Evolutionary conservation across 2,888 invertebrate species (phyloP).

Genomic region (Agrotis ipsilon): DNA sequence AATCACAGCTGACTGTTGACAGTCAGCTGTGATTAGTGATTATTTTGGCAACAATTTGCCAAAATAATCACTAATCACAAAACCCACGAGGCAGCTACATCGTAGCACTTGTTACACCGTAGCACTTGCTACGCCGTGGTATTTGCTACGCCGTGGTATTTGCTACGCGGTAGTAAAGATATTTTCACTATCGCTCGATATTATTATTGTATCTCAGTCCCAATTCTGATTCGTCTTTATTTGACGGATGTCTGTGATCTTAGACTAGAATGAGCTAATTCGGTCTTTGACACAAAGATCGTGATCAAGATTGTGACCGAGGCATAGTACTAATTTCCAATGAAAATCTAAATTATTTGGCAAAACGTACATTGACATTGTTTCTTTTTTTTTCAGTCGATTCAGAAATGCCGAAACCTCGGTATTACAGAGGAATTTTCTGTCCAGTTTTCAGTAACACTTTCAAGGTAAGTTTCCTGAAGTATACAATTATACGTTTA

Average conservation of each 20-base stretch:
- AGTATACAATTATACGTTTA: neutral
- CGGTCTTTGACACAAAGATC: no score
- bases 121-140: neutral
- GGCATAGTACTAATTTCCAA: no score
- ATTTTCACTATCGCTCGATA: no score
- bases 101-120: conserved; percentile 37
- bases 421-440: conserved; percentile 96
- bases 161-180: neutral
- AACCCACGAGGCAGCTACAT: conserved; percentile 21
- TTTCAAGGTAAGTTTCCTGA: conserved; percentile 91
- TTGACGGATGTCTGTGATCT: no score
- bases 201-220: no score
- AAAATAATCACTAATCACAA: neutral
- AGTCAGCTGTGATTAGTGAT: no score
- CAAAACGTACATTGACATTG: neutral
- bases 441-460: conserved; percentile 96
- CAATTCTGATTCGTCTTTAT: no score
- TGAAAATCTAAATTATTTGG: no score
- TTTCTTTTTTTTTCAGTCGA: conserved; percentile 69
- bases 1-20: no score
- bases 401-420: conserved; percentile 92
- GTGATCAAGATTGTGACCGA: no score
- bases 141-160: conserved; percentile 33
- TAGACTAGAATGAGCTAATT: no score
- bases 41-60: no score